Evolutionary conservation across 2,888 invertebrate species (phyloP), one percentile per base, ranked within the genome.

Genomic region (Panopea generosa): DNA sequence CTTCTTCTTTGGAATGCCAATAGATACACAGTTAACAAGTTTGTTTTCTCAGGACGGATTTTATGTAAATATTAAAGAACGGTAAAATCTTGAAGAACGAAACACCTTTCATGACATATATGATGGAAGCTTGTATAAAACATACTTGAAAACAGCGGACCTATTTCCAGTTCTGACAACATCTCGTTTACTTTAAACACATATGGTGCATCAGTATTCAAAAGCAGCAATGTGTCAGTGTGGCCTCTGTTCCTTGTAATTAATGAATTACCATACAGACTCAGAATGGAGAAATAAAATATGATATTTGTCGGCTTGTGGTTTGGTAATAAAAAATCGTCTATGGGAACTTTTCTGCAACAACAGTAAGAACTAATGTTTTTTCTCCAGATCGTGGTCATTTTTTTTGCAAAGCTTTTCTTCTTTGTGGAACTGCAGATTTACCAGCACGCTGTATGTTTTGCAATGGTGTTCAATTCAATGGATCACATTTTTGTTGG

Each of bases 391-490:
- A 52, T 20, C 11, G 9, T 22, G 20, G 52, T 4, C 11, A 11
- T 22, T 52, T 52, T 24, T 20, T 22, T 20, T 52, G 52, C 22
- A 52, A 22, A 52, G 52, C 22, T 22, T 22, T 20, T 52, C 24
- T 82, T 11, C 49, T 80, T 3, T 63, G 77, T 62, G 77, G 69
- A 26, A 75, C 83, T 43, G 83, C 83, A 18, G 79, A 83, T 43
- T 57, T 83, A 24, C 79, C 83, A 27, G 83, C 83, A n/a, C 70
- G 52, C 50, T 71, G 79, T 47, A 6, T 80, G 18, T 52, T 75
- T 9, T 29, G 63, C 40, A 80, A 83, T 29, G 50, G 33, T 11
- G 69, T 45, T 11, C 83, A 83, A 29, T 83, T 77, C 38, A 80
- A 80, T 75, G 77, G 83, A 3, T 16, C 40, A 43, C 70, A 56